Percentiles rank a stretch among this genome's conserved stretches.
Evolutionary conservation across 2,888 invertebrate genomes (phyloP).

Genomic region (Tyria jacobaeae): DNA sequence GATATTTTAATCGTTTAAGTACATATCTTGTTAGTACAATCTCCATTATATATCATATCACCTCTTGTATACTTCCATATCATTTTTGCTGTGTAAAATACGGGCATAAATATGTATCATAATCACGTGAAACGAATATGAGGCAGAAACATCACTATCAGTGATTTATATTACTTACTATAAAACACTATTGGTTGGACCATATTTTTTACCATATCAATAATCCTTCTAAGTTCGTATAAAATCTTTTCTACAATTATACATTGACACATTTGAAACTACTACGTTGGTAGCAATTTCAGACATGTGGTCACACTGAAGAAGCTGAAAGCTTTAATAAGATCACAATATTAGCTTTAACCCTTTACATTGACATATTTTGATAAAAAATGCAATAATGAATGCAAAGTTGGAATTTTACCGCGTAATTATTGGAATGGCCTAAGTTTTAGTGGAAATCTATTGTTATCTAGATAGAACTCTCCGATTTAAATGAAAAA

Average conservation of each 20-base stretch:
- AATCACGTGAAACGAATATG: constrained; percentile 66
- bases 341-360: constrained; percentile 61
- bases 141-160: constrained; percentile 47
- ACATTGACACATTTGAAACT: constrained; percentile 42
- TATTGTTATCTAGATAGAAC: constrained; percentile 70
- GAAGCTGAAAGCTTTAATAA: constrained; percentile 74
- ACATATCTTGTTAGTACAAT: constrained; percentile 86
- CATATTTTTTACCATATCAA: constrained; percentile 52
- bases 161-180: constrained; percentile 50
- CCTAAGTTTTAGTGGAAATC: constrained; percentile 78
- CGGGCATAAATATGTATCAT: constrained; percentile 70
- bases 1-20: constrained; percentile 77
- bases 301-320: constrained; percentile 49
- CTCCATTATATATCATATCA: constrained; percentile 83
- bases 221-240: constrained; percentile 26
- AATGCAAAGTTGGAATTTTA: constrained; percentile 44
- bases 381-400: constrained; percentile 55
- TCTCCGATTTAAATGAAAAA: constrained; percentile 58
- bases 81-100: constrained; percentile 80
- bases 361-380: constrained; percentile 61
- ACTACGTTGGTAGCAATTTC: constrained; percentile 38
- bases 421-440: constrained; percentile 56
- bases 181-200: constrained; percentile 51
- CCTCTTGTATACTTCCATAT: constrained; percentile 85
- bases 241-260: constrained; percentile 46